Base-by-base conservation (phyloP, 2,113 vertebrate genomes). In the Leucoraja erinaceus region DNA sequence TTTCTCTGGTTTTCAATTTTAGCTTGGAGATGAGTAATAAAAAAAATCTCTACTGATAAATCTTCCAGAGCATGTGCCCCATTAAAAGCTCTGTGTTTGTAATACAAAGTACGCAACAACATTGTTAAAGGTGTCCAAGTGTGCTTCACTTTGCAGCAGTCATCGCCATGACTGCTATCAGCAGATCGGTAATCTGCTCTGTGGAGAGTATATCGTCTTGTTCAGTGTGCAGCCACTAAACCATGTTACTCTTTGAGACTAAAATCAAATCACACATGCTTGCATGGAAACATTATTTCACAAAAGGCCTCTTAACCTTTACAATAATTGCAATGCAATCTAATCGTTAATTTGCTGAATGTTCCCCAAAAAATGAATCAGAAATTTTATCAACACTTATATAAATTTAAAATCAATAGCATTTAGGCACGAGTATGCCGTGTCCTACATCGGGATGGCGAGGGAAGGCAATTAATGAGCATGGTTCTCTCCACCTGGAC, bases 11-110 rank as follows among this genome's bases (percentile, higher is more conserved):
- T 91, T 91, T 74, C 68, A 25, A 72, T 72, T 91, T 91, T 91
- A 91, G 33, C 68, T 68, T 91, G 31, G 9, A 91, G 90, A 66
- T 91, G 70, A 90, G 90, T 54, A 91, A 72, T 91, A 66, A 66
- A 91, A 72, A 91, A 72, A 70, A 72, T 70, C 90, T 72, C 38
- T 20, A 47, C 70, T 70, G 33, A 91, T 72, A 91, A 91, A 91
- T 91, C 90, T 54, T 70, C 33, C 31, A 54, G 66, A 72, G 68
- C 22, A n/a, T 70, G 18, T 74, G 68, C 33, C 66, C 25, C 38
- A 91, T 70, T 33, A 72, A 91, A 25, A 25, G 33, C 68, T 91
- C 47, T 91, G 68, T 72, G 66, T 72, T 91, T 91, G 66, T 91
- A 72, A 54, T 91, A 72, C 38, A 54, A 91, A 88, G 72, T 91